Base-by-base conservation (phyloP, 1,140 invertebrate species). In the Gryon sp. region DNA sequence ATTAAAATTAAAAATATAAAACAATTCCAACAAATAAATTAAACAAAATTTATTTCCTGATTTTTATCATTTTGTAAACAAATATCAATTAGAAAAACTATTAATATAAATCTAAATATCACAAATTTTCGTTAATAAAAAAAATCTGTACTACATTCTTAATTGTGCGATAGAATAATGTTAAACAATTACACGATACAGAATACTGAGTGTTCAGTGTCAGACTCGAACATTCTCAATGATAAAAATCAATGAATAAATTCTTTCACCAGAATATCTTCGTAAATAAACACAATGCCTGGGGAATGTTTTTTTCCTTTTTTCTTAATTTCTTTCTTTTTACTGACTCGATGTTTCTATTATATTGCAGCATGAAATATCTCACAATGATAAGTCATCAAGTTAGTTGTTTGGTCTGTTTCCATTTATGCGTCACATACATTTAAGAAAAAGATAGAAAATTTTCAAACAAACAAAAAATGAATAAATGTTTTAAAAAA, bases 321-420 rank as follows among this genome's bases (percentile, higher is more conserved):
- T n/a, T n/a, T n/a, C n/a, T n/a, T n/a, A n/a, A n/a, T n/a, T n/a
- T n/a, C n/a, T n/a, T n/a, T n/a, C 32, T 34, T 62, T 62, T 34
- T 18, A 18, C 24, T 12, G 24, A 40, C 43, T n/a, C 34, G 30
- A 32, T 52, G 15, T 57, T 68, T 68, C 43, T 57, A 68, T 68
- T 68, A 53, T 69, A 59, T 69, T 66, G 34, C 53, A 18, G 34
- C 22, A 32, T 59, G 34, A 59, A 59, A 52, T 69, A 52, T 69
- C 22, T 59, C 45, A 28, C 62, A 66, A 55, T 22, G 11, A 0
- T 45, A 38, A 52, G 32, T 53, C 59, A 53, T 65, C 34, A 53
- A 40, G 8, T 9, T 28, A 28, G 36, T 52, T 4, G 48, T 53
- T 22, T 43, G n/a, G 24, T 18, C 36, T 6, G 19, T 43, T 45